Conservation (phyloP, 2,888 invertebrate species). For the Lapara coniferarum region DNA sequence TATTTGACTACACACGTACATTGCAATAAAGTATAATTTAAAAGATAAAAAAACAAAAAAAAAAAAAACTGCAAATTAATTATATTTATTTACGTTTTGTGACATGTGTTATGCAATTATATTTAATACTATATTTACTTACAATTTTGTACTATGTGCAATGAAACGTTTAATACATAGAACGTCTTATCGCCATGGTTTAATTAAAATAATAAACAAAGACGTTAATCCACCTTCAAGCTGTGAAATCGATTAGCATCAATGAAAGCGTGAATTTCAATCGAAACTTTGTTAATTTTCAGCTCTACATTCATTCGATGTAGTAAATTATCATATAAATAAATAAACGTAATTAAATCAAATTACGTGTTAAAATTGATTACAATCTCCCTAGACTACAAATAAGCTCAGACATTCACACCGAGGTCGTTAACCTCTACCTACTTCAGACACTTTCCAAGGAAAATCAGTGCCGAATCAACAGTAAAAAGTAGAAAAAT, state of each 20-base stretch:
- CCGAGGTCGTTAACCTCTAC: conserved; percentile 5
- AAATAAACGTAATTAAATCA: neutral
- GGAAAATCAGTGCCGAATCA: neutral
- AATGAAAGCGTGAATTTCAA: conserved; percentile 20
- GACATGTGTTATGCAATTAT: no score
- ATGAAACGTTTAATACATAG: no score
- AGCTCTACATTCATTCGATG: neutral
- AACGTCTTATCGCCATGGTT: neutral
- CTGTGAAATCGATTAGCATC: neutral
- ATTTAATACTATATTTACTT: no score
- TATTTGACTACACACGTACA: no score
- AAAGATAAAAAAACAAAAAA: no score
- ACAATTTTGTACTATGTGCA: no score
- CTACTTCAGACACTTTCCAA: neutral
- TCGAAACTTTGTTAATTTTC: neutral
- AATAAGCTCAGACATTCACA: neutral
- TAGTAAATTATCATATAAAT: neutral
- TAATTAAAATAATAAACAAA: neutral
- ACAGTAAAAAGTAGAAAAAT: neutral
- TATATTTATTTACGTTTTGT: no score
- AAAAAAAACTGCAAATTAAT: no score
- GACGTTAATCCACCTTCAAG: neutral
- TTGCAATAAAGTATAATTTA: no score
- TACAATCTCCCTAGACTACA: neutral
- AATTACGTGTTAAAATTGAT: neutral